Percentiles rank a stretch among this genome's conserved stretches.
phyloP scores from a whole-genome alignment of 64 coral and sea anemone genomes.

The Acropora yongei region DNA sequence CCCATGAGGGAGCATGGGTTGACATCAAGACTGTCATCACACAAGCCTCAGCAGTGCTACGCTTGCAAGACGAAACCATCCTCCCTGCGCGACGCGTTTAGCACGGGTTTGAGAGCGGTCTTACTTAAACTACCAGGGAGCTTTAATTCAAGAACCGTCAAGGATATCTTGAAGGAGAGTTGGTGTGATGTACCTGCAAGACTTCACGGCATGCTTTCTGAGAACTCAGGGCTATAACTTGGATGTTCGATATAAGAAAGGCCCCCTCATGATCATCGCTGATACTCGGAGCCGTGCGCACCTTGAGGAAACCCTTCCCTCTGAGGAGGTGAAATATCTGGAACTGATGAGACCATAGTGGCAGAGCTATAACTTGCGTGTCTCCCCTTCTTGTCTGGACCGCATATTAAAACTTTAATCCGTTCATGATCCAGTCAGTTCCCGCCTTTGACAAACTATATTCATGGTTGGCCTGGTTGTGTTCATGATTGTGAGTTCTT shows the following conservation, averaged over 20 bases:
- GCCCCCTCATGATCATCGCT: neutral
- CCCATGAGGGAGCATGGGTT: no score
- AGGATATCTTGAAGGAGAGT: neutral
- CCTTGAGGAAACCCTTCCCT: neutral
- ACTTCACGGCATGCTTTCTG: neutral
- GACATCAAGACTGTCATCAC: no score
- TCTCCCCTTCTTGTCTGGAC: neutral
- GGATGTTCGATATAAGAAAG: neutral
- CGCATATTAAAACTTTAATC: neutral
- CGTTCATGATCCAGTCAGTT: neutral
- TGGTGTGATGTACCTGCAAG: neutral
- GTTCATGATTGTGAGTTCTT: neutral
- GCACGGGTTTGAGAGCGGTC: neutral
- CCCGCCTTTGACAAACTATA: neutral
- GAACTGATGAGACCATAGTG: neutral
- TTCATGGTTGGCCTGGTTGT: neutral
- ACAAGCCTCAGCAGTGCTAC: neutral
- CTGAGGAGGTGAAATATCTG: neutral
- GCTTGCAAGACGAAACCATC: neutral
- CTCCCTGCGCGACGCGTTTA: neutral
- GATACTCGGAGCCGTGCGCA: neutral
- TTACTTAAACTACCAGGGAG: neutral
- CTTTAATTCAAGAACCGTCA: neutral
- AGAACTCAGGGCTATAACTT: neutral
- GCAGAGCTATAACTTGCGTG: neutral